Base-by-base conservation (phyloP, 2,113 vertebrate genomes). In the Phylloscopus trochiloides region DNA sequence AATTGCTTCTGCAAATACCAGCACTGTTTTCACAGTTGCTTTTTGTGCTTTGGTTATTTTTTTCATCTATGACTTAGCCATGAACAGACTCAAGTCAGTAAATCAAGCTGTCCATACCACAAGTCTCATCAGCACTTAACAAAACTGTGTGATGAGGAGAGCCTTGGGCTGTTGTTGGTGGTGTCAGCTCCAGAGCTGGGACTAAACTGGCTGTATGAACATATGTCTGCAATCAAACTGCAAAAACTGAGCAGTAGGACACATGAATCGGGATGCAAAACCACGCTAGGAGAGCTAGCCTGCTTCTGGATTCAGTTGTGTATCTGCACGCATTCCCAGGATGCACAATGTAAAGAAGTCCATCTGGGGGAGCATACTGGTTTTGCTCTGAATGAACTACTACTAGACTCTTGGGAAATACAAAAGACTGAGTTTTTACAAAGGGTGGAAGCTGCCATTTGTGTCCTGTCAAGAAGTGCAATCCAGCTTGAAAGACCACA, bases 281-380 rank as follows among this genome's bases (percentile, higher is more conserved):
- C 29, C 54, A 45, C 10, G 7, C 4, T 40, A 36, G 63, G 17
- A 29, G 10, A 47, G 8, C 0, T 1, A 40, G 1, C 6, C 10
- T 47, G 3, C 14, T 67, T 55, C 45, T 73, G 28, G 11, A 79
- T 72, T 18, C 36, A 57, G 7, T 6, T 48, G 36, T 31, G 6
- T 12, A 19, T n/a, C 31, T 79, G 8, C 4, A 48, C 3, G 3
- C 5, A 7, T 45, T 92, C 20, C 19, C 21, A 43, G 10, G 16
- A 75, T 43, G 11, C 13, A 59, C 10, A 43, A 6, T 3, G 2
- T 29, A 17, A 57, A 67, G 3, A 48, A 86, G 40, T 42, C 7
- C 5, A 1, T 76, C 32, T 51, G 1, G 5, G 4, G 2, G 17
- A 38, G 2, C 58, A 58, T 17, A 5, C 1, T 36, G 11, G 0